A percentile compares a stretch with the other conserved stretches of the same genome.
Evolutionary conservation across 2,888 invertebrate species (phyloP).

Genomic region (Parascotia fuliginaria): DNA sequence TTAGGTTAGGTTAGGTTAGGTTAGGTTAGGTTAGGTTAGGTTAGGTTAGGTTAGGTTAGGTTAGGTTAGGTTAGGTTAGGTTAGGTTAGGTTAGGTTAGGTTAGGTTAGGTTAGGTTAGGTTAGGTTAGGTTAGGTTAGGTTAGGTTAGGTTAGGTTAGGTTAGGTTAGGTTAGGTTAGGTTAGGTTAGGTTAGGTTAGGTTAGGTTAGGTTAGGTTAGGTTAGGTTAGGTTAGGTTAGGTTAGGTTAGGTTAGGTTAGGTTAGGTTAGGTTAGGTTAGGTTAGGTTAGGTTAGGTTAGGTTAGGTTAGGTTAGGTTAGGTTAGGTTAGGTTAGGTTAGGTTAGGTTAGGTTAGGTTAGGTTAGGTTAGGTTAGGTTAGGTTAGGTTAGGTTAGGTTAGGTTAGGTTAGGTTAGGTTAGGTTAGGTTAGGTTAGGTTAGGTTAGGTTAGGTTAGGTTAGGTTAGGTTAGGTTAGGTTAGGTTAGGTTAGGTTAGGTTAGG

Average conservation of each 20-base stretch:
- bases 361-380: conserved; percentile 20
- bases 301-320: conserved; percentile 31
- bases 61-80: conserved; percentile 18
- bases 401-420: conserved; percentile 2
- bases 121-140: conserved; percentile 18
- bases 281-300: conserved; percentile 27
- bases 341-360: conserved; percentile 25
- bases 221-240: conserved; percentile 23
- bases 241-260: conserved; percentile 26
- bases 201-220: conserved; percentile 25
- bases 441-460: not conserved
- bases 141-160: conserved; percentile 15
- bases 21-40: conserved; percentile 12
- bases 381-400: conserved; percentile 3
- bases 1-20: conserved; percentile 9
- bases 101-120: conserved; percentile 12
- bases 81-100: conserved; percentile 13
- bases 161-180: conserved; percentile 27
- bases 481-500: conserved; percentile 21
- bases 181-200: conserved; percentile 27
- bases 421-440: not conserved
- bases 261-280: conserved; percentile 25
- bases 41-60: conserved; percentile 16
- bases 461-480: conserved; percentile 1
- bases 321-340: conserved; percentile 30